Evolutionary conservation across 1,140 invertebrate genomes (phyloP), one percentile per base, ranked within the genome.

Genomic region (Drosophila teissieri): DNA sequence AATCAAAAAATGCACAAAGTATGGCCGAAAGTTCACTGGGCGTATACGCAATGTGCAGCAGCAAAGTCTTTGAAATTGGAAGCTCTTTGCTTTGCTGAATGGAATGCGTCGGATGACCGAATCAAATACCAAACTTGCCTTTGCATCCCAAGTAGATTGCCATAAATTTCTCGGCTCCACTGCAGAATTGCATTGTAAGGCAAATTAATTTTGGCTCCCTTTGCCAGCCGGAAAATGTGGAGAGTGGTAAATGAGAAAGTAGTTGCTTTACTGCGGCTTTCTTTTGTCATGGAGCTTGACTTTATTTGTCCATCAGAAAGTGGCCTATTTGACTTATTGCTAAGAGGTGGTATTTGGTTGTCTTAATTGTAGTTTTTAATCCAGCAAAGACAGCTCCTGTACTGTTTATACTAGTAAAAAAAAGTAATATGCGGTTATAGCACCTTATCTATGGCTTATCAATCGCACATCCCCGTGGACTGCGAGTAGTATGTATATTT

Each of bases 111-210:
- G 49, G 15, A 36, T 19, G 49, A 51, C 49, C 49, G 15, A 52
- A 52, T 52, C 49, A 19, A 51, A 51, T 51, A 12, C 49, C 31
- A 17, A 51, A 49, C 8, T 11, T 31, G 46, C 46, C n/a, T 15
- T n/a, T 31, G 11, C 14, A n/a, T 14, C 3, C 44, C 14, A 27
- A 49, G 48, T 15, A 17, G 48, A 49, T 31, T 52, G 49, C 3
- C 31, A 36, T 34, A 52, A 52, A 57, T 34, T 24, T 22, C 12
- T 17, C 1, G 31, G 19, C 4, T 19, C 42, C 55, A 12, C 39
- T 57, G 46, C 24, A 10, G 10, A 36, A 37, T 6, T 36, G 42
- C 40, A 58, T 22, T 46, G 42, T 4, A 46, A 54, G 12, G 34
- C 24, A 58, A 44, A 58, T 36, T 57, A 36, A 36, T 36, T 51